Conservation (phyloP, 2,797 vertebrate genomes). For the Pangasius sanitwongsei region DNA sequence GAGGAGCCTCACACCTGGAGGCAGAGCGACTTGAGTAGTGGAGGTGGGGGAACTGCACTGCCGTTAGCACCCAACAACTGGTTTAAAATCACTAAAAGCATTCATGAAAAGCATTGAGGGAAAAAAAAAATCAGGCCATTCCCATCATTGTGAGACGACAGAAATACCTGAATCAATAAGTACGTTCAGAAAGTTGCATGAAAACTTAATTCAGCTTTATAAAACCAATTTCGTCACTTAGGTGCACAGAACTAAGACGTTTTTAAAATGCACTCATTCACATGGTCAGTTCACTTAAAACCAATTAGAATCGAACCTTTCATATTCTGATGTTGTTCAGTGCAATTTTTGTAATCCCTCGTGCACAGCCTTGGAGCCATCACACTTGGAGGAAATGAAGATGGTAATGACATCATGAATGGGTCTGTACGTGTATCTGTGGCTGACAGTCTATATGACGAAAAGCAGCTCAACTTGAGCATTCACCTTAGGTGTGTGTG, state of each 20-base stretch:
- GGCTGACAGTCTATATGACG: conserved; percentile 34
- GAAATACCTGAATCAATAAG: conserved; percentile 17
- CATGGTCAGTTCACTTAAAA: conserved; percentile 52
- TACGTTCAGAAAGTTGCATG: conserved; percentile 8
- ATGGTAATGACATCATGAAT: conserved; percentile 47
- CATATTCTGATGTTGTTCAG: conserved; percentile 60
- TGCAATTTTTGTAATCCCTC: conserved; percentile 68
- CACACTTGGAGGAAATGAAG: conserved; percentile 52
- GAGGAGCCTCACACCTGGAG: conserved; percentile 49
- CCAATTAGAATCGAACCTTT: conserved; percentile 57
- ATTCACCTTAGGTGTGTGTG: conserved; percentile 40
- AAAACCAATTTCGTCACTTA: conserved; percentile 40
- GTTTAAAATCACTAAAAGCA: conserved; percentile 33
- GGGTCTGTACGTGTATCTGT: conserved; percentile 34
- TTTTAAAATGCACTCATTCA: conserved; percentile 50
- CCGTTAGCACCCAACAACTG: conserved; percentile 50
- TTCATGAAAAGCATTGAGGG: conserved; percentile 50
- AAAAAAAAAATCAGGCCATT: conserved; percentile 14
- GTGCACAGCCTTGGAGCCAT: conserved; percentile 54
- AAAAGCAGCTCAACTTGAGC: conserved; percentile 46
- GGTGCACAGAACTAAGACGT: conserved; percentile 40
- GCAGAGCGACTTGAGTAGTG: conserved; percentile 26
- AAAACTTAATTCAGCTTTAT: conserved; percentile 33
- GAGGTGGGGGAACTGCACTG: conserved; percentile 24
- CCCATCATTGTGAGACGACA: not conserved